These are phyloP conservation scores for Steatocranus sp. DNA, from an alignment of 2,797 vertebrate species.

Conservation along the genomic window DNA sequence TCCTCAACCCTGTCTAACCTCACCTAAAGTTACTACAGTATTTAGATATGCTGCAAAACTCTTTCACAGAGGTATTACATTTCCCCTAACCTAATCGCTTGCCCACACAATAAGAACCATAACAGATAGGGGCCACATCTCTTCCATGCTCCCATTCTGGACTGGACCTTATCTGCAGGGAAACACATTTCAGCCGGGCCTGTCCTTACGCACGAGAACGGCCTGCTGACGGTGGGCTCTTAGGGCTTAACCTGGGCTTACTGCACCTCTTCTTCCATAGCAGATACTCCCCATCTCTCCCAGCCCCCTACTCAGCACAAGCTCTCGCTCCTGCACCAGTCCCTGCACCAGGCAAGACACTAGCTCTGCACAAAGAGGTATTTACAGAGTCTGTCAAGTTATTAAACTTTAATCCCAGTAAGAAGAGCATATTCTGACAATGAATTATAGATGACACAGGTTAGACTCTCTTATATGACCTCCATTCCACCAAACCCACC, in stretches of 20 bases:
- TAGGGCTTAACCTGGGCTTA: constrained; percentile 68
- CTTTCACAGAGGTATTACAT: constrained; percentile 69
- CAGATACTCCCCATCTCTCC: constrained; percentile 24
- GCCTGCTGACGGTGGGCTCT: constrained; percentile 69
- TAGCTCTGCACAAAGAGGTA: constrained; percentile 66
- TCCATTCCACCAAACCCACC: constrained; percentile 59
- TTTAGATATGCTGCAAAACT: constrained; percentile 43
- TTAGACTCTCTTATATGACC: constrained; percentile 72
- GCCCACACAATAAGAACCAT: constrained; percentile 67
- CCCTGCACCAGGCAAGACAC: constrained; percentile 41
- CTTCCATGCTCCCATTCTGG: constrained; percentile 65
- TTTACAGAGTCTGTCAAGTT: constrained; percentile 77
- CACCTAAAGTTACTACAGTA: constrained; percentile 16
- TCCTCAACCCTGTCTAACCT: constrained; percentile 24
- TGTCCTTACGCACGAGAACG: constrained; percentile 37
- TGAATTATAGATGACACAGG: constrained; percentile 83
- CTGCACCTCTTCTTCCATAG: constrained; percentile 21
- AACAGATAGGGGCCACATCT: constrained; percentile 72
- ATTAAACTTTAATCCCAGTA: constrained; percentile 84
- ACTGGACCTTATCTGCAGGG: constrained; percentile 73
- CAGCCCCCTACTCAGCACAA: constrained; percentile 41
- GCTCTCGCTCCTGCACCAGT: constrained; percentile 23
- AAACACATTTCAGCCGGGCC: constrained; percentile 73
- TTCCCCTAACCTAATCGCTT: constrained; percentile 65
- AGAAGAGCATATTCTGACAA: constrained; percentile 78